Conservation (phyloP, 2,888 invertebrate genomes). For the Dynastes maya region DNA sequence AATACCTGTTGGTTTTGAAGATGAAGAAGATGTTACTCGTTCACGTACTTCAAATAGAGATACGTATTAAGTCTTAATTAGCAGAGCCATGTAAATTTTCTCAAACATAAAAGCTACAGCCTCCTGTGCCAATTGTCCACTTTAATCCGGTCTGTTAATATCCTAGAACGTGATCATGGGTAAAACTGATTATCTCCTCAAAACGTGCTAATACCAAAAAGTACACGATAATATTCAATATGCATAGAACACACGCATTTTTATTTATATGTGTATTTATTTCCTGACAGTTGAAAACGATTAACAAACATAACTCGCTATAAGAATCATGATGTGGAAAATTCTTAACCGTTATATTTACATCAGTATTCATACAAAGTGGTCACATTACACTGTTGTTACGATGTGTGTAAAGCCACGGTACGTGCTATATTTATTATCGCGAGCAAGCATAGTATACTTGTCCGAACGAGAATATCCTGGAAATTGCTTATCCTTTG, state of each 20-base stretch:
- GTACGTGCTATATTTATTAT: slow-evolving; percentile 12
- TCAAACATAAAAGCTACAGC: background rate
- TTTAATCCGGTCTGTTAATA: background rate
- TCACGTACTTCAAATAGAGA: too few species aligned
- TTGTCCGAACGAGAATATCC: background rate
- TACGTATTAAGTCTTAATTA: background rate
- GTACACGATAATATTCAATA: background rate
- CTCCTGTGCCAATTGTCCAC: background rate
- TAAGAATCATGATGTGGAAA: background rate
- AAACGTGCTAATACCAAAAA: slow-evolving; percentile 6
- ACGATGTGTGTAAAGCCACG: slow-evolving; percentile 6
- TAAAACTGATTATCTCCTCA: background rate
- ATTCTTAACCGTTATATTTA: slow-evolving; percentile 20
- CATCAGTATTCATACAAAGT: slow-evolving; percentile 30
- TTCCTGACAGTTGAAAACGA: background rate
- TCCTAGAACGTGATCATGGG: background rate
- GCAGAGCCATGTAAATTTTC: background rate
- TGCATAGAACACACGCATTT: background rate
- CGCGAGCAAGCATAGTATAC: slow-evolving; percentile 1
- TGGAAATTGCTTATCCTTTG: slow-evolving; percentile 7
- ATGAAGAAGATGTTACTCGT: too few species aligned
- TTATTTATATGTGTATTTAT: background rate
- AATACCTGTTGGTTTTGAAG: too few species aligned
- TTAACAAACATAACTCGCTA: background rate
- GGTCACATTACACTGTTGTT: slow-evolving; percentile 22